Percentiles rank a stretch among this genome's conserved stretches.
These are phyloP conservation scores for Drosophila sechellia DNA, from an alignment of 1,140 invertebrate species.

Conservation along the genomic window DNA sequence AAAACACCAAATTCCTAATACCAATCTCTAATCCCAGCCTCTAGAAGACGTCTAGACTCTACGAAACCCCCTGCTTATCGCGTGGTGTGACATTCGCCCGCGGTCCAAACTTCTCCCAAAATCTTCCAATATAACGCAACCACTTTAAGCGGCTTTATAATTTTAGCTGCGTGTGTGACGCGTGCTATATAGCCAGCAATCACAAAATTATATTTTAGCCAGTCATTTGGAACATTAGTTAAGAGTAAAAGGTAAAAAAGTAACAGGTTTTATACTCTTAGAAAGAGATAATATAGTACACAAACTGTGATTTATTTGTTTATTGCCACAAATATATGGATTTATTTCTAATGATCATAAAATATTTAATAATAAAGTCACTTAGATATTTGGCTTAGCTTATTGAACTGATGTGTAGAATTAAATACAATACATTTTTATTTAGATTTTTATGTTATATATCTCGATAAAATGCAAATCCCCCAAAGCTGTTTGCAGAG, in stretches of 20 bases:
- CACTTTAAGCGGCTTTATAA: background rate
- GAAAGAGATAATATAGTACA: background rate
- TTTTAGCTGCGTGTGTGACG: constrained; percentile 50
- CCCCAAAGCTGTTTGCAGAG: constrained; percentile 13
- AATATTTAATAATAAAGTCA: too few species aligned
- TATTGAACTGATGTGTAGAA: too few species aligned
- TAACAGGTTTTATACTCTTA: constrained; percentile 2
- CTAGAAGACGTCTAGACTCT: constrained; percentile 66
- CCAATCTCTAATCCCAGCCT: constrained; percentile 12
- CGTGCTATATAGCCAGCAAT: constrained; percentile 64
- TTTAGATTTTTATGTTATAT: background rate
- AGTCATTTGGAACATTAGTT: constrained; percentile 66
- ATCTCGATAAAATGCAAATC: background rate
- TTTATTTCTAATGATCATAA: too few species aligned
- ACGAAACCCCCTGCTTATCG: constrained; percentile 27
- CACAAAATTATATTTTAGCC: constrained; percentile 56
- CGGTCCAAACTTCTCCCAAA: constrained; percentile 8
- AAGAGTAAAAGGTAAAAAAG: constrained; percentile 9
- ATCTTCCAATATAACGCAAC: background rate
- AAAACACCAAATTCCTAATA: constrained; percentile 6
- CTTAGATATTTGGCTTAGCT: too few species aligned
- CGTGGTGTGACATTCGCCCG: constrained; percentile 70
- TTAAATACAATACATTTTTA: background rate
- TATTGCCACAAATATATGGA: too few species aligned
- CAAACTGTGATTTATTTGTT: background rate